A percentile compares a stretch with the other conserved stretches of the same genome.
Conservation (phyloP, 2,888 invertebrate species). For the Caenorhabditis uteleia region DNA sequence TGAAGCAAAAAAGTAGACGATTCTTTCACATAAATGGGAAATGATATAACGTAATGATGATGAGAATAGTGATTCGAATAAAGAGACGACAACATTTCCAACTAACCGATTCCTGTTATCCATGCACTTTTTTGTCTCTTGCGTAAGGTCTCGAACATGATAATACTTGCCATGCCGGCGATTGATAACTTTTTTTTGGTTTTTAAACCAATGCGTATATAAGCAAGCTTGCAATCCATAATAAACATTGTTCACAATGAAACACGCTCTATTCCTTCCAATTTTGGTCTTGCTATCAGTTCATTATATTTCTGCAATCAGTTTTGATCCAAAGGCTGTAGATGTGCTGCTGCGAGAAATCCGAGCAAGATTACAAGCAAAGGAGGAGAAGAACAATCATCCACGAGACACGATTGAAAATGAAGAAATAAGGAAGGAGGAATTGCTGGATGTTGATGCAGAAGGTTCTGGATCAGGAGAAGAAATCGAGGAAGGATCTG, state of each 20-base stretch:
- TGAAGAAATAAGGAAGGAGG: conserved; percentile 12
- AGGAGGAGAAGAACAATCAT: conserved; percentile 9
- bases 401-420: no score
- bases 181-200: conserved; percentile 35
- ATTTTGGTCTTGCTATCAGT: no score
- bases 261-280: conserved; percentile 14
- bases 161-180: conserved; percentile 35
- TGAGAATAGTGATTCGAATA: not conserved
- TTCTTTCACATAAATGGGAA: no score
- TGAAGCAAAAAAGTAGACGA: no score
- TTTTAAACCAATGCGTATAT: conserved; percentile 25
- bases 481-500: conserved; percentile 21
- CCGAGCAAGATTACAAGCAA: conserved; percentile 27
- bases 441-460: conserved; percentile 15
- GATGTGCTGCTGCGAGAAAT: conserved; percentile 33
- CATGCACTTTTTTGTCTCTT: conserved; percentile 34
- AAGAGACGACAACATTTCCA: conserved; percentile 3
- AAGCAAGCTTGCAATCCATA: conserved; percentile 4
- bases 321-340: conserved; percentile 29
- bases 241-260: conserved; percentile 23
- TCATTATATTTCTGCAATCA: not conserved
- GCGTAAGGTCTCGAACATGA: conserved; percentile 44
- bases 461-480: conserved; percentile 17
- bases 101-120: conserved; percentile 41
- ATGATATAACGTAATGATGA: not conserved